Conservation (phyloP, 2,797 vertebrate species). For the Gallinago solitaria region DNA sequence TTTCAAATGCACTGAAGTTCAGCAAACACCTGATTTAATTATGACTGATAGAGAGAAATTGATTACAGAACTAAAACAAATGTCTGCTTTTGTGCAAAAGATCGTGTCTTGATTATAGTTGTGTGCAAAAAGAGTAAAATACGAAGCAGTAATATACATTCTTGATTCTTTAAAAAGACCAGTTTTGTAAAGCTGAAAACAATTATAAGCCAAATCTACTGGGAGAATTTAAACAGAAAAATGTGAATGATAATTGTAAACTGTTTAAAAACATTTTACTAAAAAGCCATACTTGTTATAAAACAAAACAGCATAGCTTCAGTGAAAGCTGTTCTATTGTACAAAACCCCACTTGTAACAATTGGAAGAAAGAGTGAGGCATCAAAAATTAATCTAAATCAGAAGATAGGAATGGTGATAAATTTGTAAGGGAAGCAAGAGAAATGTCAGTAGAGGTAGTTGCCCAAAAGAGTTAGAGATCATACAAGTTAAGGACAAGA, state of each 20-base stretch:
- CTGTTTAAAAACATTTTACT: constrained; percentile 33
- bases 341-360: not conserved
- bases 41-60: not conserved
- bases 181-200: constrained; percentile 53
- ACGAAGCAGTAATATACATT: not conserved
- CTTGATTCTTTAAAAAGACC: not conserved
- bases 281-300: constrained; percentile 7
- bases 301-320: constrained; percentile 20
- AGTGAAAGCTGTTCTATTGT: constrained; percentile 33
- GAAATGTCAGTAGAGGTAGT: not conserved
- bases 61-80: constrained; percentile 25
- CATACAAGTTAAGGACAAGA: not conserved
- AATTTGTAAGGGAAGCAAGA: not conserved
- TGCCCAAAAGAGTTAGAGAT: not conserved
- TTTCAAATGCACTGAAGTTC: not conserved
- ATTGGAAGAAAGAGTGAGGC: not conserved
- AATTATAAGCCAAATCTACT: constrained; percentile 49
- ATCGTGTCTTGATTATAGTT: not conserved
- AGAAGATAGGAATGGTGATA: constrained; percentile 17
- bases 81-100: not conserved
- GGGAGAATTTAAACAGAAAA: constrained; percentile 56
- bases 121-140: constrained; percentile 19
- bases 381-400: constrained; percentile 36
- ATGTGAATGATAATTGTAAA: constrained; percentile 52
- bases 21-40: not conserved